phyloP scores from a whole-genome alignment of 2,113 vertebrate genomes.

The Odontophorus gujanensis region DNA sequence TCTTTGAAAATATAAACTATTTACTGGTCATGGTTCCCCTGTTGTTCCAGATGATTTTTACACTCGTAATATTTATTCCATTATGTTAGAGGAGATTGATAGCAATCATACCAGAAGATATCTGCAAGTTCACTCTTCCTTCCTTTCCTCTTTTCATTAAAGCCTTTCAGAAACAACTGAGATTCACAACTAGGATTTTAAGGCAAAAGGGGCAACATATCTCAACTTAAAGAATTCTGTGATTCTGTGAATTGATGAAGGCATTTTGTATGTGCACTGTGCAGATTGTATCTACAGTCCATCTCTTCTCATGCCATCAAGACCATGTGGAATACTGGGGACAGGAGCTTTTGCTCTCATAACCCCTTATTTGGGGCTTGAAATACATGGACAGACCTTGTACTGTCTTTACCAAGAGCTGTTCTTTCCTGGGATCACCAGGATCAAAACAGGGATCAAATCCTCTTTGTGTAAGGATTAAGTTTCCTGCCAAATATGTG shows the following conservation, averaged over 20 bases:
- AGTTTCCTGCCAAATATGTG: constrained; percentile 48
- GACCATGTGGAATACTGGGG: neutral
- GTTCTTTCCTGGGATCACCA: neutral
- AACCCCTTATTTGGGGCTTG: neutral
- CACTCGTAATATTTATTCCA: neutral
- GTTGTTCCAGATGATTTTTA: neutral
- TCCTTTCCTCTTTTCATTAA: neutral
- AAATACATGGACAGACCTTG: neutral
- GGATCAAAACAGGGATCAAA: constrained; percentile 49
- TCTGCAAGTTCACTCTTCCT: neutral
- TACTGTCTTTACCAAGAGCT: neutral
- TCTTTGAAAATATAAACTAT: constrained; percentile 25
- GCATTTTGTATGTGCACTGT: neutral
- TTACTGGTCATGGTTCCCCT: neutral
- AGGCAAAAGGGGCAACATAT: neutral
- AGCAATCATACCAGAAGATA: neutral
- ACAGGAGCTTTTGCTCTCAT: neutral
- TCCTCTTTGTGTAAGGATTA: constrained; percentile 58
- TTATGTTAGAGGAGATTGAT: constrained; percentile 1
- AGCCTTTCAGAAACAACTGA: neutral
- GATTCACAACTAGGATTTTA: neutral
- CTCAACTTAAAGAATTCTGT: no score
- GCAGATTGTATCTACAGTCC: neutral
- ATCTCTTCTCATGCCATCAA: neutral
- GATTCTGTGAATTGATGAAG: neutral